These are phyloP conservation scores for Lontra canadensis DNA, from an alignment of 2,113 vertebrate genomes.

Conservation along the genomic window DNA sequence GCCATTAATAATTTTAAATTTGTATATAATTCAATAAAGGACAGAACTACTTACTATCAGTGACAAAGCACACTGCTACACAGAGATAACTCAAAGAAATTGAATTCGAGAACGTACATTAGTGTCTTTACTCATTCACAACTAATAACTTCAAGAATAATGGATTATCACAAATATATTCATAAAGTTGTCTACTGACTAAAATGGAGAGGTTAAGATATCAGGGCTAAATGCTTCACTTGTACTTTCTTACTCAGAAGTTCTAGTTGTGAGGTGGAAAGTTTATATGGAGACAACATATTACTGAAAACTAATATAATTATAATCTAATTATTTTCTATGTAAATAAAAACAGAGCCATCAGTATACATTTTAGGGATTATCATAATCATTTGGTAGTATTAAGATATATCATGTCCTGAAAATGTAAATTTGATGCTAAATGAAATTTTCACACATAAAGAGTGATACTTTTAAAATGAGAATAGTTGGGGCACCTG, in stretches of 20 bases:
- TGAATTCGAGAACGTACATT: not conserved
- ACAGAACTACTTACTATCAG: not conserved
- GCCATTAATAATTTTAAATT: not conserved
- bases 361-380: not conserved
- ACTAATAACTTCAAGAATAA: constrained; percentile 3
- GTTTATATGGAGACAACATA: not conserved
- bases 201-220: not conserved
- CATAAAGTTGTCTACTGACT: not conserved
- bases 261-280: not conserved
- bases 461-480: not conserved
- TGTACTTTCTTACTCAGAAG: not conserved
- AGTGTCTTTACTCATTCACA: not conserved
- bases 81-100: not conserved
- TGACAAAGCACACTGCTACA: not conserved
- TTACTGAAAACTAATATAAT: not conserved
- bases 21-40: not conserved
- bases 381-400: not conserved
- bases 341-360: not conserved
- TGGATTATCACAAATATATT: not conserved
- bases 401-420: not conserved
- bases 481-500: not conserved
- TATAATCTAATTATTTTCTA: not conserved
- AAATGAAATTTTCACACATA: not conserved
- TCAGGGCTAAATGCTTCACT: not conserved
- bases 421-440: not conserved